These are phyloP conservation scores for Bubalus kerabau DNA, from an alignment of 2,113 vertebrate genomes.

Conservation along the genomic window DNA sequence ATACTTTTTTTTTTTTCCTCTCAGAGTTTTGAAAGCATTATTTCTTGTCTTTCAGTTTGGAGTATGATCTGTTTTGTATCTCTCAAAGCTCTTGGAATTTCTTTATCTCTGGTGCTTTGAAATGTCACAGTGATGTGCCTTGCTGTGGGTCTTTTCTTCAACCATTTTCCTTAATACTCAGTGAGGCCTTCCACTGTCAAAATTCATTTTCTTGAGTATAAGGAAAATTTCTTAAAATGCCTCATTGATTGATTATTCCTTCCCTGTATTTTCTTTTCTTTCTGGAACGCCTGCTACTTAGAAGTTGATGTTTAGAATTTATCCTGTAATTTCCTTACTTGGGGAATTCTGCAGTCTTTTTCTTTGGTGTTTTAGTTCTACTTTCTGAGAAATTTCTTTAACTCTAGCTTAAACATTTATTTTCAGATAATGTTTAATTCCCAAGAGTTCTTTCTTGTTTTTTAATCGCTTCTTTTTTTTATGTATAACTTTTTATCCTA, in stretches of 20 bases:
- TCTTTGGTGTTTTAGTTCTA: neutral
- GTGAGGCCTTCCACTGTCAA: neutral
- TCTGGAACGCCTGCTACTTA: neutral
- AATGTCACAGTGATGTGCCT: neutral
- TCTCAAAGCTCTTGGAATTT: neutral
- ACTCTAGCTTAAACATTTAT: neutral
- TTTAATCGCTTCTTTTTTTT: neutral
- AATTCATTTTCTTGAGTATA: neutral
- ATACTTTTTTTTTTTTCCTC: neutral
- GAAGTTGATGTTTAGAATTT: neutral
- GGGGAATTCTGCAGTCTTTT: neutral
- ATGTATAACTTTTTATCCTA: neutral
- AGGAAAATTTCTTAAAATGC: neutral
- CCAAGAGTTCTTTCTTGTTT: neutral
- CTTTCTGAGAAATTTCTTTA: neutral
- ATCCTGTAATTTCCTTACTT: neutral
- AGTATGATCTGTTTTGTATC: neutral
- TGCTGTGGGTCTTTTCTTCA: neutral
- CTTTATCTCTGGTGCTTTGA: neutral
- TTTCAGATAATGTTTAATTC: constrained; percentile 9
- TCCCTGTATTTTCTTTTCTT: neutral
- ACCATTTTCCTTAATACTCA: neutral
- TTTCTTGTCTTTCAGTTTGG: neutral
- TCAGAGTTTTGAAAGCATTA: neutral
- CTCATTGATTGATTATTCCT: neutral